These are phyloP conservation scores for Oreotrochilus melanogaster DNA, from an alignment of 2,113 vertebrate genomes.

Conservation along the genomic window DNA sequence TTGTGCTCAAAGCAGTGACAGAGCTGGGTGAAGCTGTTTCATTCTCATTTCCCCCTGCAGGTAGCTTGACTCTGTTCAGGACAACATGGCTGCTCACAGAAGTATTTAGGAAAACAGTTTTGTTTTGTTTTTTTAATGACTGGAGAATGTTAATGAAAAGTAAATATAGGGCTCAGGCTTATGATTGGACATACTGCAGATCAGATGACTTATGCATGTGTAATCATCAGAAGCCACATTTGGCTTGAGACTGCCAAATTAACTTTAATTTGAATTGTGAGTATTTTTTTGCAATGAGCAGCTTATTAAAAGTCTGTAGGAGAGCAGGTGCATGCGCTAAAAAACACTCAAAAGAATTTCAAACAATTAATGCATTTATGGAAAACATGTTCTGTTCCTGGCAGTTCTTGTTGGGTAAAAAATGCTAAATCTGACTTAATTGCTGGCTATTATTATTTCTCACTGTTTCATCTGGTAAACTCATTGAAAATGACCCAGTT, in stretches of 20 bases:
- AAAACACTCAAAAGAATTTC: constrained; percentile 29
- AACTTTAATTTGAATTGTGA: constrained; percentile 25
- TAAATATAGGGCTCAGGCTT: background rate
- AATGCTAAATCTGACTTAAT: constrained; percentile 65
- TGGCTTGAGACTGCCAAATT: constrained; percentile 5
- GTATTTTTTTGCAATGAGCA: background rate
- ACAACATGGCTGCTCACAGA: background rate
- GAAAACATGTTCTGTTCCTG: constrained; percentile 63
- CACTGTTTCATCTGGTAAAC: constrained; percentile 32
- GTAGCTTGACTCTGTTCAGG: background rate
- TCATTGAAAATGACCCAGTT: constrained; percentile 58
- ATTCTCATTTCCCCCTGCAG: background rate
- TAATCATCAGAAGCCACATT: background rate
- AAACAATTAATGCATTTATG: constrained; percentile 50
- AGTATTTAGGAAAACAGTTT: background rate
- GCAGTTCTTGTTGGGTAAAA: constrained; percentile 68
- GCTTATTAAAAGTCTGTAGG: constrained; percentile 28
- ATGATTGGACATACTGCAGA: background rate
- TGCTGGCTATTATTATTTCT: constrained; percentile 61
- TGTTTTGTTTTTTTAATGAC: background rate
- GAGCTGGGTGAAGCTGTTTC: background rate
- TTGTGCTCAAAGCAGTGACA: background rate
- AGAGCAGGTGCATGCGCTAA: constrained; percentile 2
- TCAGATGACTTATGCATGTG: background rate
- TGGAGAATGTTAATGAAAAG: background rate